Evolutionary conservation across 2,113 vertebrate species (phyloP).

Genomic region (Typhlomys cinereus): DNA sequence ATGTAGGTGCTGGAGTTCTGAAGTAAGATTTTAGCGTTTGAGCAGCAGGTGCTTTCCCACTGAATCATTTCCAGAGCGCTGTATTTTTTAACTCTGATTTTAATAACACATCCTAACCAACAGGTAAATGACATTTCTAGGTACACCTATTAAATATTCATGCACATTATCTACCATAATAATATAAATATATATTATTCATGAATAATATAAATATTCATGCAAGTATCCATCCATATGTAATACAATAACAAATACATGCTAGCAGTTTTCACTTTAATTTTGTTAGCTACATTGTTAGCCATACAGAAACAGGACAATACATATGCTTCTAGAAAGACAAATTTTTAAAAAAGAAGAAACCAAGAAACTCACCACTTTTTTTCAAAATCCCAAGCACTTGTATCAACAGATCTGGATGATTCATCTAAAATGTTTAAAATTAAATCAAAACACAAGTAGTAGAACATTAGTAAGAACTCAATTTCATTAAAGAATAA

Average conservation of each 20-base stretch:
- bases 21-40: too few relatives aligned
- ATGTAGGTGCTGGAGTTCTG: too few relatives aligned
- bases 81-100: neutral
- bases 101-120: constrained; percentile 45
- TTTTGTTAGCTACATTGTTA: constrained; percentile 48
- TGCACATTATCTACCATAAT: too few relatives aligned
- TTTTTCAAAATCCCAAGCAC: constrained; percentile 97
- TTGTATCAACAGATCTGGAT: constrained; percentile 97
- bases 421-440: constrained; percentile 91
- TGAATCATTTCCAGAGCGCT: constrained; percentile 8
- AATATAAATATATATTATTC: too few relatives aligned
- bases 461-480: constrained; percentile 29
- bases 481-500: constrained; percentile 46
- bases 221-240: neutral
- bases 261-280: constrained; percentile 48
- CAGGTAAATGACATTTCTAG: constrained; percentile 27
- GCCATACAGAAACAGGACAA: neutral
- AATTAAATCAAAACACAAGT: constrained; percentile 63
- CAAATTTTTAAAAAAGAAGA: neutral
- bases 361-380: constrained; percentile 87
- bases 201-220: too few relatives aligned
- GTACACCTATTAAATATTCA: neutral
- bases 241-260: constrained; percentile 9
- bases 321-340: constrained; percentile 21
- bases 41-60: too few relatives aligned